A percentile compares a stretch with the other conserved stretches of the same genome.
These are phyloP conservation scores for Brachionus sp. DNA, from an alignment of 1,140 invertebrate species.

Conservation along the genomic window DNA sequence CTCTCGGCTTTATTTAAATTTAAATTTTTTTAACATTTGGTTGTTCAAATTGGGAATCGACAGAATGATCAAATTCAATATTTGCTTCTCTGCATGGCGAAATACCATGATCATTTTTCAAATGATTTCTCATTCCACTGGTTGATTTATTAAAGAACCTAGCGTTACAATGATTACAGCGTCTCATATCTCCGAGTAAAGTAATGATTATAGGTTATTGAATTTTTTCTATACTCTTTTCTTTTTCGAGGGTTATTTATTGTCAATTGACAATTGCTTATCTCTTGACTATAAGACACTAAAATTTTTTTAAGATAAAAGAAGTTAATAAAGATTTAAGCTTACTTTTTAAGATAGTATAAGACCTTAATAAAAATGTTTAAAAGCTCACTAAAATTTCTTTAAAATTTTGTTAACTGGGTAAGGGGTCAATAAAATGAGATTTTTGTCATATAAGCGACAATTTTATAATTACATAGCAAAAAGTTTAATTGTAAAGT, in stretches of 20 bases:
- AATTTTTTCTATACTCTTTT: not conserved
- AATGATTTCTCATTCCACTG: not conserved
- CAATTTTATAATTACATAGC: too few relatives aligned
- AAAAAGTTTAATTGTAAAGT: too few relatives aligned
- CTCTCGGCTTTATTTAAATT: not conserved
- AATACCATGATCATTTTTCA: not conserved
- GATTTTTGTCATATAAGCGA: too few relatives aligned
- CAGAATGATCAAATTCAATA: not conserved
- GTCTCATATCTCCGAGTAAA: not conserved
- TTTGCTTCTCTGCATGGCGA: not conserved
- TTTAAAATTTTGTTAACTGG: too few relatives aligned
- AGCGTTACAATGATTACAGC: not conserved
- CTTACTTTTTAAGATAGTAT: too few relatives aligned
- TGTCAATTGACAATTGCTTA: not conserved
- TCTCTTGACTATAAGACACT: not conserved
- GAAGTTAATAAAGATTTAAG: not conserved
- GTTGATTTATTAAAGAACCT: not conserved
- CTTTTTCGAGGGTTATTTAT: not conserved
- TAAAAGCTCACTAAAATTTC: too few relatives aligned
- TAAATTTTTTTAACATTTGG: not conserved
- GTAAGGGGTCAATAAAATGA: too few relatives aligned
- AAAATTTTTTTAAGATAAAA: not conserved
- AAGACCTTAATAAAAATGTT: too few relatives aligned
- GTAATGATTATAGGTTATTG: not conserved
- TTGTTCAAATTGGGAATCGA: not conserved